Conservation (phyloP, 2,113 vertebrate species). For the Mellivora capensis region DNA sequence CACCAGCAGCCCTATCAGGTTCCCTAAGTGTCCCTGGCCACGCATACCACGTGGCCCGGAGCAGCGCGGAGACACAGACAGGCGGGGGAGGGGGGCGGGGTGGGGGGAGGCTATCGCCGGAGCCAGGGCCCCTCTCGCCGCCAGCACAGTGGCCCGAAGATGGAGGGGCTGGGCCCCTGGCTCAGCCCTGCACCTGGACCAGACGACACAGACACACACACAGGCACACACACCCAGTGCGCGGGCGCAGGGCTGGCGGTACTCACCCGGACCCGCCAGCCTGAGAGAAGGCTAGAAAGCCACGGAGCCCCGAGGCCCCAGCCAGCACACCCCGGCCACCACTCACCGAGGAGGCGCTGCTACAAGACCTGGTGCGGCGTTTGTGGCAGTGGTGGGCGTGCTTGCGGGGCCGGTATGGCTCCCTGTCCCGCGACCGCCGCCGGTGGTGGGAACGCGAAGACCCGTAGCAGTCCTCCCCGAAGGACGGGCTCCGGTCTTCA, state of each 20-base stretch:
- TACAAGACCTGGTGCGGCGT: conserved; percentile 87
- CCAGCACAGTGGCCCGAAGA: conserved; percentile 2
- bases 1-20: not conserved
- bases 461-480: conserved; percentile 79
- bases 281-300: conserved; percentile 73
- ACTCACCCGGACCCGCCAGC: conserved; percentile 82
- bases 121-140: conserved; percentile 35
- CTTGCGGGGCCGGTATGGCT: conserved; percentile 70
- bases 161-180: not conserved
- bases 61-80: conserved; percentile 43
- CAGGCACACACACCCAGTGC: conserved; percentile 10
- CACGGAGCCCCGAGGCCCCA: conserved; percentile 63
- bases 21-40: not conserved
- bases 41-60: not conserved
- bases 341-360: conserved; percentile 89
- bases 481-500: conserved; percentile 81
- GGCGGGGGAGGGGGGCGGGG: conserved; percentile 28
- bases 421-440: conserved; percentile 79
- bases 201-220: conserved; percentile 32
- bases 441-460: conserved; percentile 73
- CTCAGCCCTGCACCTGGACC: conserved; percentile 31
- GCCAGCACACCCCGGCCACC: conserved; percentile 75
- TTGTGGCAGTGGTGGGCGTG: conserved; percentile 80
- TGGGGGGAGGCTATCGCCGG: not conserved
- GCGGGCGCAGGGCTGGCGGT: conserved; percentile 61